phyloP scores from a whole-genome alignment of 2,113 vertebrate genomes.

The Dolichotis patagonum region DNA sequence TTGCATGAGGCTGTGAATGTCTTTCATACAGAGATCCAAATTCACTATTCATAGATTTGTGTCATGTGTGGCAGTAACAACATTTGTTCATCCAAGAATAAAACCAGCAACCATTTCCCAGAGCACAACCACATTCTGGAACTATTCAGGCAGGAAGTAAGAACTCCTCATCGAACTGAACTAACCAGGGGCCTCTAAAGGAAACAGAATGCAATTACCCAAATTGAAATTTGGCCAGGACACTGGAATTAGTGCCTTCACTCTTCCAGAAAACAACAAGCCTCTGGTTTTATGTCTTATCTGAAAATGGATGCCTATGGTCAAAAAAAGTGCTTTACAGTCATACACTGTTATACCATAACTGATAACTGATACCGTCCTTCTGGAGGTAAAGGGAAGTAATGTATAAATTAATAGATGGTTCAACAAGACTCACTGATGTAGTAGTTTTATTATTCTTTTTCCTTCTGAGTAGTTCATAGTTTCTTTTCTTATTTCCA shows the following conservation, averaged over 20 bases:
- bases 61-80: not conserved
- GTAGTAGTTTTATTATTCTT: not conserved
- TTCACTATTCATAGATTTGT: not conserved
- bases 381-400: accelerated
- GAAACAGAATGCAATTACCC: conserved; percentile 50
- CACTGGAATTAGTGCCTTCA: not conserved
- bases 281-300: conserved; percentile 47
- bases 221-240: conserved; percentile 51
- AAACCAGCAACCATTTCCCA: not conserved
- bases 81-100: conserved; percentile 13
- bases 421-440: not conserved
- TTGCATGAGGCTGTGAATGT: not conserved
- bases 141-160: conserved; percentile 49
- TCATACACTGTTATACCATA: not conserved
- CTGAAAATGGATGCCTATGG: not conserved
- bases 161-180: conserved; percentile 15
- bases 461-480: not conserved
- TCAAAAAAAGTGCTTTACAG: not conserved
- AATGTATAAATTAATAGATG: not conserved
- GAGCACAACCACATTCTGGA: conserved; percentile 7
- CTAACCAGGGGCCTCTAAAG: conserved; percentile 32
- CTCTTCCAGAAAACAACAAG: conserved; percentile 40
- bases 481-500: not conserved
- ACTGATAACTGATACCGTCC: not conserved
- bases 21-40: not conserved